These are phyloP conservation scores for Coregonus ussuriensis DNA, from an alignment of 2,797 vertebrate species.

Conservation along the genomic window DNA sequence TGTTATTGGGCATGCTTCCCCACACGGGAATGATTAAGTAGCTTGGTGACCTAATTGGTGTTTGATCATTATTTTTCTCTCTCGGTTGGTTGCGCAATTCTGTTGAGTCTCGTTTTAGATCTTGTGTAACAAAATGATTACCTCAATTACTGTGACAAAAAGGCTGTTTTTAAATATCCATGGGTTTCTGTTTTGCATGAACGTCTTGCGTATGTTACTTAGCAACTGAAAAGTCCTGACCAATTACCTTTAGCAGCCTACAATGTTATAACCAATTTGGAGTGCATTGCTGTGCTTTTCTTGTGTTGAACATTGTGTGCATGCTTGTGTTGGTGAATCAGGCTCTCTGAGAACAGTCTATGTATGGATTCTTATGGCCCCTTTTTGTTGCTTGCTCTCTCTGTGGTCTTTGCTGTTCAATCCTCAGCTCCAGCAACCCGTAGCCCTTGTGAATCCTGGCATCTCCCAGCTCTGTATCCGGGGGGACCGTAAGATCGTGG, in stretches of 20 bases:
- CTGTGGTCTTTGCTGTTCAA: neutral
- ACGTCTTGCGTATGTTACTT: neutral
- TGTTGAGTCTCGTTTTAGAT: conserved; percentile 11
- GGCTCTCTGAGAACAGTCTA: conserved; percentile 3
- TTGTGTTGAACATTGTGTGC: neutral
- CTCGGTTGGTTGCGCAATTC: conserved; percentile 8
- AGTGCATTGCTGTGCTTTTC: neutral
- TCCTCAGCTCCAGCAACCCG: conserved; percentile 75
- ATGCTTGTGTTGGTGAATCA: neutral
- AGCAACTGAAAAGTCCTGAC: neutral
- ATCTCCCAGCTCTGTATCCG: conserved; percentile 85
- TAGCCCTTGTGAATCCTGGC: conserved; percentile 86
- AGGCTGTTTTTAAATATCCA: neutral
- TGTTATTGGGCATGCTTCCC: conserved; percentile 49
- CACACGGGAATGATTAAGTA: conserved; percentile 51
- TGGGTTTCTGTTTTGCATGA: neutral
- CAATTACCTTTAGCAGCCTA: neutral
- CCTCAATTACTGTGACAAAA: neutral
- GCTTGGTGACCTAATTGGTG: conserved; percentile 48
- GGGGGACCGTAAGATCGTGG: conserved; percentile 85
- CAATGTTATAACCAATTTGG: neutral
- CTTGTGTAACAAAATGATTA: conserved; percentile 1
- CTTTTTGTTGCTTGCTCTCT: neutral
- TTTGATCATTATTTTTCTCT: conserved; percentile 42
- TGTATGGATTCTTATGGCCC: neutral